Evolutionary conservation across 2,888 invertebrate genomes (phyloP).

Genomic region (Pyrrhia umbra): DNA sequence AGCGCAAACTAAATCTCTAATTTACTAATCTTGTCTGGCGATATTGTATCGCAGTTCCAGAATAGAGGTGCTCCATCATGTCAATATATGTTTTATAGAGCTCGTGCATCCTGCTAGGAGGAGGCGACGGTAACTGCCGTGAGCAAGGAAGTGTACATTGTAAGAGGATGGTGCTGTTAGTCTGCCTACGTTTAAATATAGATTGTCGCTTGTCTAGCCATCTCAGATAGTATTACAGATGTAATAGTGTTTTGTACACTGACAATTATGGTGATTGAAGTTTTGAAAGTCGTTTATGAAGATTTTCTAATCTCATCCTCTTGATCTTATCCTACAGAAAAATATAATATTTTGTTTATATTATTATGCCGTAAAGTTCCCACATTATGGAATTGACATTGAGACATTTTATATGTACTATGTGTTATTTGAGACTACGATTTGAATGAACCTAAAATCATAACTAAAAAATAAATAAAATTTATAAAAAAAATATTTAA

Average conservation of each 20-base stretch:
- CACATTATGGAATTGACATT: too few species aligned
- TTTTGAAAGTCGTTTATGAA: too few species aligned
- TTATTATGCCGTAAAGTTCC: too few species aligned
- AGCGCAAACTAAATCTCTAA: neutral
- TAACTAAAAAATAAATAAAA: too few species aligned
- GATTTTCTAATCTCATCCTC: too few species aligned
- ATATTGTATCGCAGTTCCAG: conserved; percentile 3
- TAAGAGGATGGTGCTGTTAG: conserved; percentile 50
- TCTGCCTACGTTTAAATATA: conserved; percentile 31
- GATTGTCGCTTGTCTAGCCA: conserved; percentile 13
- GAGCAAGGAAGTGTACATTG: conserved; percentile 39
- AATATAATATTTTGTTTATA: too few species aligned
- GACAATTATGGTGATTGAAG: too few species aligned
- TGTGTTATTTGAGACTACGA: too few species aligned
- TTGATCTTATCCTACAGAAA: too few species aligned
- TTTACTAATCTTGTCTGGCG: neutral
- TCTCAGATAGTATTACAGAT: neutral
- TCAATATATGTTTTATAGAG: conserved; percentile 60
- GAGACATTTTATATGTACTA: too few species aligned
- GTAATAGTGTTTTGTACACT: neutral
- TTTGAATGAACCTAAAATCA: too few species aligned
- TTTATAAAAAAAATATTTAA: too few species aligned
- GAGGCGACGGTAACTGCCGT: conserved; percentile 37
- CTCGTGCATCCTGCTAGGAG: conserved; percentile 49
- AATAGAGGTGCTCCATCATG: conserved; percentile 45